Evolutionary conservation across 2,888 invertebrate genomes (phyloP), one percentile per base, ranked within the genome.

Genomic region (Drosophila fulvimacula): DNA sequence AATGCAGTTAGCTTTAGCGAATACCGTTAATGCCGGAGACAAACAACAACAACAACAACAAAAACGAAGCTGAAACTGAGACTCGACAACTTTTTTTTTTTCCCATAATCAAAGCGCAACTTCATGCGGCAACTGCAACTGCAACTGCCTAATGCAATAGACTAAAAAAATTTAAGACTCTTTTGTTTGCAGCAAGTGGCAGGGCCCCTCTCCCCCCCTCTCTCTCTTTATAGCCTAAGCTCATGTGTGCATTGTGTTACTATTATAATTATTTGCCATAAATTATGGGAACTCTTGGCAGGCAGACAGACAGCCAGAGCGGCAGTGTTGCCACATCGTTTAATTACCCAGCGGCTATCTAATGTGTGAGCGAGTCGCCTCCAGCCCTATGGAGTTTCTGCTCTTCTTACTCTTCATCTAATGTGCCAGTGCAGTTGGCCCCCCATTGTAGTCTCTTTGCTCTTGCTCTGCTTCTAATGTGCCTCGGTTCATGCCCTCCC

Each of bases 211-310:
- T 1, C 32, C 15, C 1, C 27, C 27, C 5, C 42, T 19, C 46
- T 15, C 15, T 3, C 42, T 4, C 21, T 21, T 13, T 19, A 15
- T n/a, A 10, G 17, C 11, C 46, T 17, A 48, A 30, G 49, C 49
- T 15, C 39, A 51, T 68, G 53, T 71, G 64, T 51, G 77, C 85
- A 75, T 83, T 83, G 83, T 84, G 82, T 72, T 84, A 82, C 83
- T 59, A 78, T 84, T 84, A 84, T 85, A 85, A 84, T 84, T 84
- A 84, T 87, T 87, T 77, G 85, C 72, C 80, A 84, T 84, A 88
- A 82, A 88, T 82, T 88, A 88, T 84, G 88, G 82, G 79, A 84
- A 80, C 78, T 72, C 62, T 72, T 34, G 57, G 69, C 58, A 53
- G 57, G 24, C 42, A 46, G 53, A 15, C 53, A 21, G 53, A 6